A percentile compares a stretch with the other conserved stretches of the same genome.
phyloP scores from a whole-genome alignment of 2,888 invertebrate species.

The Tholera decimalis region DNA sequence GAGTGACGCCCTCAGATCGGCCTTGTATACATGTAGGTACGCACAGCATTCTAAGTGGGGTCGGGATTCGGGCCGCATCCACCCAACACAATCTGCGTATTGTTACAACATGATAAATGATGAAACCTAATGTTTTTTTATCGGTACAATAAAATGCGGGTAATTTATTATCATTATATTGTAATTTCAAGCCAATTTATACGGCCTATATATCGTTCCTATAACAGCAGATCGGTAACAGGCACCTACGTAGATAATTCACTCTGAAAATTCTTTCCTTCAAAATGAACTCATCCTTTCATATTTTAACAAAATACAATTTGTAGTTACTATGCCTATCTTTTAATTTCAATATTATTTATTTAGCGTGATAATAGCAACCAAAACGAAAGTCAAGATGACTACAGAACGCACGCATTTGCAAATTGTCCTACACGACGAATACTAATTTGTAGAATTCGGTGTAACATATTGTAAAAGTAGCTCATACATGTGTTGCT shows the following conservation, averaged over 20 bases:
- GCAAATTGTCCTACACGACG: background rate
- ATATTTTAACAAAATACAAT: background rate
- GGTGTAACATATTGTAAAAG: background rate
- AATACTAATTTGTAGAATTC: slow-evolving; percentile 13
- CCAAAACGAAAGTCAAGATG: background rate
- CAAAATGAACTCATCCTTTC: too few species aligned
- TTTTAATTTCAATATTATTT: background rate
- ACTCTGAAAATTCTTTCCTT: background rate
- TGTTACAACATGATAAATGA: slow-evolving; percentile 36
- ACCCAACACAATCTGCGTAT: slow-evolving; percentile 28
- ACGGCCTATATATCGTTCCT: slow-evolving; percentile 4
- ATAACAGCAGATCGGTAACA: background rate
- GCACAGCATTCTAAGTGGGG: slow-evolving; percentile 48
- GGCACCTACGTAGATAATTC: background rate
- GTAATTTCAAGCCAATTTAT: slow-evolving; percentile 9
- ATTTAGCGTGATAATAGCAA: background rate
- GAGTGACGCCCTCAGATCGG: slow-evolving; percentile 68
- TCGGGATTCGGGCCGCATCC: slow-evolving; percentile 47
- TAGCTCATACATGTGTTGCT: background rate
- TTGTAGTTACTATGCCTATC: background rate
- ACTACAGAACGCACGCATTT: background rate
- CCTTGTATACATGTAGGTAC: slow-evolving; percentile 53
- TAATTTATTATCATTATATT: slow-evolving; percentile 42
- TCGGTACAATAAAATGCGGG: slow-evolving; percentile 42
- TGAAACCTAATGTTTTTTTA: slow-evolving; percentile 35